These are phyloP conservation scores for Ricordea florida DNA, from an alignment of 92 coral and sea anemone genomes.

Conservation along the genomic window DNA sequence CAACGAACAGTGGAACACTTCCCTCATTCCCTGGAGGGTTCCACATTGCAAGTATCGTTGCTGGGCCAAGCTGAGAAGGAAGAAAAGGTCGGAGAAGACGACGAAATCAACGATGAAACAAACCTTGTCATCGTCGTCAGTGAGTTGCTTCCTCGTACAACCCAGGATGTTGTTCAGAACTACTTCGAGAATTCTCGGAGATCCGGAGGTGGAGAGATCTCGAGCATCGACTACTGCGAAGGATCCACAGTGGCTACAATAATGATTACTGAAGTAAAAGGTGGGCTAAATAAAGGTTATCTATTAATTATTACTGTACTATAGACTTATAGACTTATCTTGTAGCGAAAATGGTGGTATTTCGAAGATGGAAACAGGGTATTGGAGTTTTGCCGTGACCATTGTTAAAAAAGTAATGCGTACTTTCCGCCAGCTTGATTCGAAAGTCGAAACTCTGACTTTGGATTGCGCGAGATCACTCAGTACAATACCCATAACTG, in stretches of 20 bases:
- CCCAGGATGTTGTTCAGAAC: constrained; percentile 43
- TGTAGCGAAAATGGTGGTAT: no score
- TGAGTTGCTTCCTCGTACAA: constrained; percentile 44
- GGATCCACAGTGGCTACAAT: neutral
- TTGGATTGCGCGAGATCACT: no score
- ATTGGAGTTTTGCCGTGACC: no score
- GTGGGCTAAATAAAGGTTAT: no score
- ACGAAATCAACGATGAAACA: neutral
- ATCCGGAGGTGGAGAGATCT: constrained; percentile 29
- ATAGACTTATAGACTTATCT: no score
- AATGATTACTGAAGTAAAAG: neutral
- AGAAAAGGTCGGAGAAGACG: neutral
- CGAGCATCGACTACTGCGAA: neutral
- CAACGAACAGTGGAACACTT: neutral
- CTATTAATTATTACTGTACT: no score
- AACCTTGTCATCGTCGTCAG: constrained; percentile 24
- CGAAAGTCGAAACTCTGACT: no score
- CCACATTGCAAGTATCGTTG: constrained; percentile 3
- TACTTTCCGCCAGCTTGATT: no score
- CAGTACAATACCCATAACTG: no score
- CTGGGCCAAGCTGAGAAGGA: neutral
- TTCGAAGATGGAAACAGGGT: no score
- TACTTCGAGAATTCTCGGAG: constrained; percentile 69
- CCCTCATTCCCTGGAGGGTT: constrained; percentile 22
- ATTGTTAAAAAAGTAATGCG: no score